phyloP scores from a whole-genome alignment of 2,888 invertebrate genomes.

The Phengaris arion region DNA sequence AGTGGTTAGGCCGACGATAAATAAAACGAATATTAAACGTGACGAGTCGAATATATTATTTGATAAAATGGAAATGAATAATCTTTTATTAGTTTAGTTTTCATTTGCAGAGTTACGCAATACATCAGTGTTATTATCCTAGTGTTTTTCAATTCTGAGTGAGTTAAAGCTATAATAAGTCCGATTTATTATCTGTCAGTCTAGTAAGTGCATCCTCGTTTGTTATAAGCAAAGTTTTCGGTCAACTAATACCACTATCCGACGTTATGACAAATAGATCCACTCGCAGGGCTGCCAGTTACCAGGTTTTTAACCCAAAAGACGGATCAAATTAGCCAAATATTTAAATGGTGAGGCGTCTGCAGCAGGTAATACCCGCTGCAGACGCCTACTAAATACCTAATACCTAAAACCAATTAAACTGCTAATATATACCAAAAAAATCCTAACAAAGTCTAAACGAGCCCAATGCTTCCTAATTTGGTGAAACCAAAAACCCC shows the following conservation, averaged over 20 bases:
- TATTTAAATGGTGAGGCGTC: too few relatives aligned
- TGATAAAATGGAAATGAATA: constrained; percentile 33
- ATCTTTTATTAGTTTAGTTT: constrained; percentile 22
- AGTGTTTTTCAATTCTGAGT: too few relatives aligned
- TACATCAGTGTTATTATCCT: background rate
- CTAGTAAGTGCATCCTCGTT: background rate
- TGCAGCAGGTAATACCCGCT: too few relatives aligned
- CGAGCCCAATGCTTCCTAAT: background rate
- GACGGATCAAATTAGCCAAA: too few relatives aligned
- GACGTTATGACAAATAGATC: constrained; percentile 10
- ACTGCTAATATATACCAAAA: too few relatives aligned
- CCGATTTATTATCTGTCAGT: background rate
- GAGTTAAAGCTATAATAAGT: too few relatives aligned
- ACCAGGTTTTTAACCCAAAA: too few relatives aligned
- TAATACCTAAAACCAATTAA: too few relatives aligned
- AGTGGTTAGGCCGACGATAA: constrained; percentile 38
- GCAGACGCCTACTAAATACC: too few relatives aligned
- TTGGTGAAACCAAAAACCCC: background rate
- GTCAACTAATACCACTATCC: constrained; percentile 14
- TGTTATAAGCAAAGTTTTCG: constrained; percentile 9
- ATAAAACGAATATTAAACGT: constrained; percentile 36
- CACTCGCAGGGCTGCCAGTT: background rate
- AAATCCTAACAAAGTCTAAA: background rate
- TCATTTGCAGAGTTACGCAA: constrained; percentile 12
- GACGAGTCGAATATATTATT: constrained; percentile 34